Percentiles rank a stretch among this genome's conserved stretches.
phyloP scores from a whole-genome alignment of 2,113 vertebrate species.

The Hylia prasina region DNA sequence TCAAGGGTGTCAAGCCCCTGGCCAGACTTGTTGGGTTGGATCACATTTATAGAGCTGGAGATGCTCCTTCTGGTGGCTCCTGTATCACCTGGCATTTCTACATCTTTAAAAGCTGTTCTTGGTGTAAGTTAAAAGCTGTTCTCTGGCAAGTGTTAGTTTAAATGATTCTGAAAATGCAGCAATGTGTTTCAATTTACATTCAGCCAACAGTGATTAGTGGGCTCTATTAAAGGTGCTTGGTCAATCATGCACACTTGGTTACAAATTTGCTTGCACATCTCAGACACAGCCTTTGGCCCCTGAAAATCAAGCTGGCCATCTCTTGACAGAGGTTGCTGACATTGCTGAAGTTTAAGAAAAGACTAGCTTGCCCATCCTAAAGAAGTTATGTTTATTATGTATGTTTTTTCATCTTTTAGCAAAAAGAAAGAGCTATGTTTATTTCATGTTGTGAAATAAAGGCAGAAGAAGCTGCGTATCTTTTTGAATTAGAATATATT shows the following conservation, averaged over 20 bases:
- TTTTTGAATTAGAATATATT: not conserved
- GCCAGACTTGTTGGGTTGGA: not conserved
- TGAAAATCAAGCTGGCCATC: not conserved
- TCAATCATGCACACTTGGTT: not conserved
- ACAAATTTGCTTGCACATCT: not conserved
- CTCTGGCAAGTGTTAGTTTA: not conserved
- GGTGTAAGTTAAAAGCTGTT: not conserved
- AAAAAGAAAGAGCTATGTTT: not conserved
- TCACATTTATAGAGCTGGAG: not conserved
- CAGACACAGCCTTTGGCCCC: not conserved
- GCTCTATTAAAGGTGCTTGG: not conserved
- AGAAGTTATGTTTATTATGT: not conserved
- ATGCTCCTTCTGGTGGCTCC: not conserved
- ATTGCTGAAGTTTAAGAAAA: not conserved
- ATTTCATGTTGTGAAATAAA: not conserved
- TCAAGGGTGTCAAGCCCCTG: not conserved
- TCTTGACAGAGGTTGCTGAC: not conserved
- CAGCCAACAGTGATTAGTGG: not conserved
- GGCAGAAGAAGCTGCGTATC: accelerated
- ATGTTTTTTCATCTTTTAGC: not conserved
- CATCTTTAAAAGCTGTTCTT: not conserved
- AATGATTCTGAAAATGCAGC: not conserved
- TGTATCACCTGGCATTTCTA: not conserved
- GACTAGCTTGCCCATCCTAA: not conserved
- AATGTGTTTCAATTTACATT: not conserved